Evolutionary conservation across 2,797 vertebrate species (phyloP).

Genomic region (Enteromius fasciolatus): DNA sequence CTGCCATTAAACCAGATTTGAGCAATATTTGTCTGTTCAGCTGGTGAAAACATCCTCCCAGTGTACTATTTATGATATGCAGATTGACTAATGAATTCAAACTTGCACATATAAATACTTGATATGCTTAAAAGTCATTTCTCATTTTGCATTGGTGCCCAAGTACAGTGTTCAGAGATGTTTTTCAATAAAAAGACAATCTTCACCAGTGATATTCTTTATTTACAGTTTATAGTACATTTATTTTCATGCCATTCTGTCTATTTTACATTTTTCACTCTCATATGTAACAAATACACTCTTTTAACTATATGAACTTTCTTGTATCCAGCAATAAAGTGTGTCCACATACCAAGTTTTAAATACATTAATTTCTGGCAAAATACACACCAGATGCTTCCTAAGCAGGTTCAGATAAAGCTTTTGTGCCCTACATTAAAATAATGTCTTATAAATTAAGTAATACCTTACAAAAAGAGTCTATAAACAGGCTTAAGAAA

Average conservation of each 20-base stretch:
- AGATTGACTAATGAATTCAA: slow-evolving; percentile 21
- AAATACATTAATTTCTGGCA: slow-evolving; percentile 16
- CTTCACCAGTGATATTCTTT: slow-evolving; percentile 22
- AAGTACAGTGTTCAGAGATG: slow-evolving; percentile 8
- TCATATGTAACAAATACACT: not conserved
- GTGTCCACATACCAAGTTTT: not conserved
- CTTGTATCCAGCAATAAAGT: not conserved
- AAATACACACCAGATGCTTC: not conserved
- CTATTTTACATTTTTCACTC: not conserved
- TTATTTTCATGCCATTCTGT: not conserved
- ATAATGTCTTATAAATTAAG: not conserved
- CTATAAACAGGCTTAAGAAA: not conserved
- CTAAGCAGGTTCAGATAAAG: not conserved
- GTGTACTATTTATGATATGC: slow-evolving; percentile 1
- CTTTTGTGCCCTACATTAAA: slow-evolving; percentile 27
- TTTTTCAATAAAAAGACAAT: slow-evolving; percentile 46
- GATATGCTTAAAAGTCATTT: not conserved
- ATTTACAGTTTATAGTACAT: slow-evolving; percentile 11
- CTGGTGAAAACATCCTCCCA: not conserved
- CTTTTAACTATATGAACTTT: not conserved
- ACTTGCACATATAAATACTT: slow-evolving; percentile 8
- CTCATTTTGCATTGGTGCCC: slow-evolving; percentile 1
- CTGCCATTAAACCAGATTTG: slow-evolving; percentile 21
- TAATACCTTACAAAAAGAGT: slow-evolving; percentile 20
- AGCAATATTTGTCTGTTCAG: not conserved